Evolutionary conservation across 2,888 invertebrate genomes (phyloP).

Genomic region (Macropis europaea): DNA sequence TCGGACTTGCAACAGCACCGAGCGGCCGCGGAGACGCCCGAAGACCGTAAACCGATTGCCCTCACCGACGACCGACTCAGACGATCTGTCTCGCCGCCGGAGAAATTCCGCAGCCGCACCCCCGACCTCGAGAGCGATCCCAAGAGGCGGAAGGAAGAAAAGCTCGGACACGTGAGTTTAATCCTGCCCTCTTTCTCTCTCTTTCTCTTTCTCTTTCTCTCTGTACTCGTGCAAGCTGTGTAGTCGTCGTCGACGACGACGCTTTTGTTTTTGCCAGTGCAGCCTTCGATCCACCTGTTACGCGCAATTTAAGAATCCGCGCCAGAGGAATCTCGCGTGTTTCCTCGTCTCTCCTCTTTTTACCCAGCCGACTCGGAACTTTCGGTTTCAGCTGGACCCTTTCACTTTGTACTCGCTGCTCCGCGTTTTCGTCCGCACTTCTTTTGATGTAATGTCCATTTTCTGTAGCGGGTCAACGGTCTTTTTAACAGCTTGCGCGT

Average conservation of each 20-base stretch:
- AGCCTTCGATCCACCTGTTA: slow-evolving; percentile 45
- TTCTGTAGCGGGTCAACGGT: no score
- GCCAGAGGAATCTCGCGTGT: not conserved
- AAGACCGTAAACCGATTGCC: slow-evolving; percentile 83
- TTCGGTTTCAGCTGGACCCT: no score
- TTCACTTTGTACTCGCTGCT: no score
- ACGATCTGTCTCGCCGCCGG: slow-evolving; percentile 90
- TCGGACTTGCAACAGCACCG: slow-evolving; percentile 80
- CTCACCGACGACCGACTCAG: slow-evolving; percentile 81
- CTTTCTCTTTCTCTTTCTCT: no score
- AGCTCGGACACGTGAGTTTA: slow-evolving; percentile 90
- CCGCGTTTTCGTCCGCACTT: no score
- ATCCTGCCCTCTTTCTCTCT: slow-evolving; percentile 2
- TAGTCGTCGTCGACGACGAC: not conserved
- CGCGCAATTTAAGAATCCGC: slow-evolving; percentile 42
- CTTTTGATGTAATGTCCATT: no score
- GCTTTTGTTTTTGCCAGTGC: slow-evolving; percentile 28
- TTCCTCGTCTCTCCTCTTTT: no score
- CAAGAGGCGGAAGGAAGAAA: slow-evolving; percentile 92
- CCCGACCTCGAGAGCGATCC: slow-evolving; percentile 87
- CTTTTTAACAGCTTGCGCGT: no score
- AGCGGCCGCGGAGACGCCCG: slow-evolving; percentile 80
- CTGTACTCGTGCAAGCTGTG: no score
- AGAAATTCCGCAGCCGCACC: slow-evolving; percentile 91
- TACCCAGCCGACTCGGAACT: no score